phyloP scores from a whole-genome alignment of 2,888 invertebrate genomes.

The Meteorus colon region DNA sequence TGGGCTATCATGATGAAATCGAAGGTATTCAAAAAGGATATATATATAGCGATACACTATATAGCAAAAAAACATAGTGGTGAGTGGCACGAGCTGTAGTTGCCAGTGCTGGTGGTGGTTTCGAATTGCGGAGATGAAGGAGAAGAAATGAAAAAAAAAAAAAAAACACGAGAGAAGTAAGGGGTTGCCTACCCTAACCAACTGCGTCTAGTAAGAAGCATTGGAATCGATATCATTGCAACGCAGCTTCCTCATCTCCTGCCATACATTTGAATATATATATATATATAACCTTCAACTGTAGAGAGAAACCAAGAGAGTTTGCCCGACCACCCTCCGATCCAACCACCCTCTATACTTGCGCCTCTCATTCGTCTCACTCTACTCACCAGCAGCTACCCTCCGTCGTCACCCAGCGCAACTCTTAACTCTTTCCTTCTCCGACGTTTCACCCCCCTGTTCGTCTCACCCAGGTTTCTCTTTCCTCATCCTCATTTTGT shows the following conservation, averaged over 20 bases:
- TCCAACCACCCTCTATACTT: conserved; percentile 37
- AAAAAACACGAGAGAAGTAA: conserved; percentile 24
- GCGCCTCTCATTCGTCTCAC: conserved; percentile 1
- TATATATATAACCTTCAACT: conserved; percentile 53
- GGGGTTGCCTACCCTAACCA: conserved; percentile 68
- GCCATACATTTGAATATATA: conserved; percentile 28
- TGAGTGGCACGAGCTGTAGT: background rate
- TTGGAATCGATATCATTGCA: conserved; percentile 74
- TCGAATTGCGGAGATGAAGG: conserved; percentile 37
- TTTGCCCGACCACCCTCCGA: conserved; percentile 48
- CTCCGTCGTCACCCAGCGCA: conserved; percentile 34
- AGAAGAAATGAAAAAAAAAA: conserved; percentile 44
- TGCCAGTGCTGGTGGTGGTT: conserved; percentile 14
- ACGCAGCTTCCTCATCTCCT: conserved; percentile 60
- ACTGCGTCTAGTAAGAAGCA: conserved; percentile 72
- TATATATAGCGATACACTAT: conserved; percentile 26
- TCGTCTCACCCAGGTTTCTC: conserved; percentile 63
- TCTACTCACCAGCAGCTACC: conserved; percentile 13
- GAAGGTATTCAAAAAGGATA: conserved; percentile 50
- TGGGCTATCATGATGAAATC: conserved; percentile 62
- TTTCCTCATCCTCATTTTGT: conserved; percentile 49
- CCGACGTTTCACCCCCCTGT: conserved; percentile 46
- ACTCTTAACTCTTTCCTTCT: conserved; percentile 35
- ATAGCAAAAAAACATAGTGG: conserved; percentile 13
- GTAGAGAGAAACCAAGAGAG: conserved; percentile 45